phyloP scores from a whole-genome alignment of 2,888 invertebrate genomes.

The Ochropleura plecta region DNA sequence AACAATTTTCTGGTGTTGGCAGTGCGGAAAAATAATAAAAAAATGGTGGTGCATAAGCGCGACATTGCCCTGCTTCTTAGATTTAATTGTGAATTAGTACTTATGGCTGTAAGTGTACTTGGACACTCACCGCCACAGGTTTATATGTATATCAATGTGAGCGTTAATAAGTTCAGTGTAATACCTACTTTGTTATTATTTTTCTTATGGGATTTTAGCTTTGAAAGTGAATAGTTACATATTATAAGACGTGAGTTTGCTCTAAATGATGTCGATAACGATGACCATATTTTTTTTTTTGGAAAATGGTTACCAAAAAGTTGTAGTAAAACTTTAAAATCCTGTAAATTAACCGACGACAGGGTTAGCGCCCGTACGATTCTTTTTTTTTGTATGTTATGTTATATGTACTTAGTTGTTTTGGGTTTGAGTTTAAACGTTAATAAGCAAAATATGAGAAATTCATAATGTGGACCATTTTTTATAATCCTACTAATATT shows the following conservation, averaged over 20 bases:
- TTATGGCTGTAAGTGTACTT: slow-evolving; percentile 12
- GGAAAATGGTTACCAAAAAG: neutral
- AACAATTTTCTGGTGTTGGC: slow-evolving; percentile 85
- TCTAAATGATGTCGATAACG: too few relatives aligned
- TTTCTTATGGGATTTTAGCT: neutral
- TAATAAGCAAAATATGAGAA: neutral
- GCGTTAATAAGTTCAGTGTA: neutral
- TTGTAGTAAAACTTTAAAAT: neutral
- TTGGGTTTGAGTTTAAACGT: neutral
- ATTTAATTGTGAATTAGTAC: slow-evolving; percentile 49
- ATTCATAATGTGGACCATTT: neutral
- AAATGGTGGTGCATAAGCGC: slow-evolving; percentile 35
- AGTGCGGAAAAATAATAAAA: slow-evolving; percentile 80
- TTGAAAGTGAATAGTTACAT: neutral
- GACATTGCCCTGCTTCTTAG: slow-evolving; percentile 49
- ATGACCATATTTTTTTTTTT: neutral
- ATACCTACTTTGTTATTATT: slow-evolving; percentile 1
- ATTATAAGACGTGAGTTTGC: neutral
- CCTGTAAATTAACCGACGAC: neutral
- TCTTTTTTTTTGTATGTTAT: neutral
- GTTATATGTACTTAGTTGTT: too few relatives aligned
- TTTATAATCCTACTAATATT: too few relatives aligned
- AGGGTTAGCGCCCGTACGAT: neutral
- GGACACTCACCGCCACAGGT: neutral
- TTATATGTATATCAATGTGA: slow-evolving; percentile 1